Conservation (phyloP, 2,797 vertebrate genomes). For the Furcifer pardalis region DNA sequence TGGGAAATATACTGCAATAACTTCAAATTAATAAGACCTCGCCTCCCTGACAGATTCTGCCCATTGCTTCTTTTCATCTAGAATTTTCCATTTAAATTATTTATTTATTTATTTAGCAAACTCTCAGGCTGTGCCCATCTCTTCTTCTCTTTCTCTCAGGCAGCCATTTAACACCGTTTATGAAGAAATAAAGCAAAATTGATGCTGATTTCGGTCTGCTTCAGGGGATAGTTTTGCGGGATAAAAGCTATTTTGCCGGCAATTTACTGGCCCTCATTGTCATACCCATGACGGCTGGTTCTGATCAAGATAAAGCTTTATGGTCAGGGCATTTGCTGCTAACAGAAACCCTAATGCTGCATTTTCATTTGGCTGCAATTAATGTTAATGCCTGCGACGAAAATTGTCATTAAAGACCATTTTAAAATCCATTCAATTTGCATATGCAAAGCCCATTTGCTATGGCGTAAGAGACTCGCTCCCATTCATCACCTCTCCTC, state of each 20-base stretch:
- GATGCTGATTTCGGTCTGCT: conserved; percentile 74
- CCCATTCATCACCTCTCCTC: conserved; percentile 67
- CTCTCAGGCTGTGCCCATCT: conserved; percentile 41
- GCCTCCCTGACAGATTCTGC: neutral
- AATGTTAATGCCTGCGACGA: conserved; percentile 82
- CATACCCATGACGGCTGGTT: conserved; percentile 63
- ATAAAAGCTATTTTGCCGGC: conserved; percentile 80
- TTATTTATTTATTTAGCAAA: conserved; percentile 34
- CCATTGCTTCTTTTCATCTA: conserved; percentile 34
- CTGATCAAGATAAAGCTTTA: conserved; percentile 85
- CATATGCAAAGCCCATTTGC: conserved; percentile 82
- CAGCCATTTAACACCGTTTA: conserved; percentile 83
- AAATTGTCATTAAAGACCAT: conserved; percentile 87
- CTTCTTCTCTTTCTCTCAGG: conserved; percentile 56
- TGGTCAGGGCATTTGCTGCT: conserved; percentile 74
- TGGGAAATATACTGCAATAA: conserved; percentile 51
- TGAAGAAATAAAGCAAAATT: conserved; percentile 80
- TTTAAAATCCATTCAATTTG: conserved; percentile 89
- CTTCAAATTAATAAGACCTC: conserved; percentile 71
- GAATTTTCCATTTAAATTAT: conserved; percentile 30
- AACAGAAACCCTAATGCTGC: conserved; percentile 81
- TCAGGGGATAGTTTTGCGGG: conserved; percentile 73
- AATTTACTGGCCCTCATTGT: conserved; percentile 75
- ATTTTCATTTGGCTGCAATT: conserved; percentile 84
- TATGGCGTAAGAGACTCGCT: conserved; percentile 69